Base-by-base conservation (phyloP, 2,797 vertebrate species). In the Loriculus beryllinus region DNA sequence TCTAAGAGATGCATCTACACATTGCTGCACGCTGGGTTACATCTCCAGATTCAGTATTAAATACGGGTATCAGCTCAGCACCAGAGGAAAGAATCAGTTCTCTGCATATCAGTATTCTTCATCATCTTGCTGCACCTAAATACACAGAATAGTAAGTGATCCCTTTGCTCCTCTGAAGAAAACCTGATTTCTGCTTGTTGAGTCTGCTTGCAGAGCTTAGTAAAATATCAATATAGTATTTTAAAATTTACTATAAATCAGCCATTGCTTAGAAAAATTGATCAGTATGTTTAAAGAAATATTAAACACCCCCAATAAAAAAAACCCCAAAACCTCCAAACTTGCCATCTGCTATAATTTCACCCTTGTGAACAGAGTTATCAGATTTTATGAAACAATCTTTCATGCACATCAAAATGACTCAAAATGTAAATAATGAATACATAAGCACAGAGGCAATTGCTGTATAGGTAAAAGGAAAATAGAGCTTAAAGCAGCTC, bases 161-260 rank as follows among this genome's bases (percentile, higher is more conserved):
- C 26, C 43, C 56, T 62, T 29, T 68, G 35, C 69, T 86, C 31
- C 22, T 75, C 54, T 65, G 48, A 48, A 90, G 63, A 23, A 76
- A 83, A 15, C 6, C 35, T 21, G 19, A 56, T 57, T 80, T 91
- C 62, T 64, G 25, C 33, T 85, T 69, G 11, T 57, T 26, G 29
- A 54, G 4, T 28, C 15, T 90, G 25, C 62, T 40, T 82, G 42
- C 54, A 70, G 62, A 90, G 19, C 48, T 57, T 22, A 25, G n/a
- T 14, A 45, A 11, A 56, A 56, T 49, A 57, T 1, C 3, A 1
- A 42, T 52, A 12, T 1, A 19, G 8, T 33, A 7, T 3, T 39
- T 51, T 18, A 59, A 40, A 69, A 47, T 20, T 64, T 31, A 9
- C 23, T 83, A 0, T 52, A 17, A 75, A 68, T 52, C 60, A 85